Conservation (phyloP, 1,140 invertebrate species). For the Bombus balteatus region DNA sequence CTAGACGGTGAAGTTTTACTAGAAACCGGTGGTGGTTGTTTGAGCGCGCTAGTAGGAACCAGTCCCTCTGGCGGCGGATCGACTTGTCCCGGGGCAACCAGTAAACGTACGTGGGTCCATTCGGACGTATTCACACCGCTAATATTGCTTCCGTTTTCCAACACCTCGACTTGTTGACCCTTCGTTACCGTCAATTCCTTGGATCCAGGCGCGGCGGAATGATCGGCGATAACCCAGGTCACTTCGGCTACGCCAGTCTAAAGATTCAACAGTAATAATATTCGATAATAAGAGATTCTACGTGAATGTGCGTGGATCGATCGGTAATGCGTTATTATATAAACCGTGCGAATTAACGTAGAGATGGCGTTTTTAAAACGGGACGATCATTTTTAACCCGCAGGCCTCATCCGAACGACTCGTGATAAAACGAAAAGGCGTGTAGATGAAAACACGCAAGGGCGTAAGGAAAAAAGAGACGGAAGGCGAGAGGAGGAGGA, state of each 20-base stretch:
- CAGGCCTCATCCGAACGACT: background rate
- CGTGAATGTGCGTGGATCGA: too few relatives aligned
- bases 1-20: constrained; percentile 86
- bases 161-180: constrained; percentile 95
- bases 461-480: background rate
- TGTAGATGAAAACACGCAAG: background rate
- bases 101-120: constrained; percentile 83
- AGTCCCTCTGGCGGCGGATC: constrained; percentile 89
- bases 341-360: too few relatives aligned
- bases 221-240: constrained; percentile 94
- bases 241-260: constrained; percentile 89
- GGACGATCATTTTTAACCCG: background rate
- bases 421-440: background rate
- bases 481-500: background rate
- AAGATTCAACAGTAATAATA: constrained; percentile 48
- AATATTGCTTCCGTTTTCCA: constrained; percentile 85
- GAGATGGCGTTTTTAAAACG: background rate
- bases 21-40: constrained; percentile 87
- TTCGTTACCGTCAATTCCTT: constrained; percentile 91
- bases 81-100: constrained; percentile 81
- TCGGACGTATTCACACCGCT: constrained; percentile 67
- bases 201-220: constrained; percentile 86
- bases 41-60: constrained; percentile 91
- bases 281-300: too few relatives aligned
- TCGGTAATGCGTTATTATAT: too few relatives aligned